Evolutionary conservation across 2,113 vertebrate species (phyloP).

Genomic region (Pelusios castaneus): DNA sequence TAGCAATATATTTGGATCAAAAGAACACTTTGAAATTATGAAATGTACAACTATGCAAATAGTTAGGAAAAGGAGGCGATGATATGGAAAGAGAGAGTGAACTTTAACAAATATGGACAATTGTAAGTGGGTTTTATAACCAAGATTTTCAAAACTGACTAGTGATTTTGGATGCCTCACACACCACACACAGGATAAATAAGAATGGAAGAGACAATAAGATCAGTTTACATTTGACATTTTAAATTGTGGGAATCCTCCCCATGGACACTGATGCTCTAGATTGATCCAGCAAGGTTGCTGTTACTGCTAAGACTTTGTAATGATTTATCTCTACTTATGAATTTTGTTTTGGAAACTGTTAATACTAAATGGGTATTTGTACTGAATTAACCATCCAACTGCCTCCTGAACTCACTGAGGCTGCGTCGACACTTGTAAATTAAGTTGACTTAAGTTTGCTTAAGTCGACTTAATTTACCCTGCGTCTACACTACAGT

Average conservation of each 20-base stretch:
- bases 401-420: neutral
- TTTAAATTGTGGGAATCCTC: neutral
- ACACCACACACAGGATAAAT: neutral
- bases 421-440: no score
- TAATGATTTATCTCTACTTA: neutral
- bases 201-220: slow-evolving; percentile 21
- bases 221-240: neutral
- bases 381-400: neutral
- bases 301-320: neutral
- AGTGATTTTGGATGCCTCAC: neutral
- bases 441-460: no score
- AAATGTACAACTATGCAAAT: neutral
- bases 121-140: neutral
- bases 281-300: neutral
- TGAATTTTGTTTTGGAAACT: neutral
- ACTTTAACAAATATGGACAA: neutral
- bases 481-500: no score
- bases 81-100: neutral
- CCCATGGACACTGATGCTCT: neutral
- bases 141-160: neutral
- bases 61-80: neutral
- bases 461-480: no score
- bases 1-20: neutral
- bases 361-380: neutral
- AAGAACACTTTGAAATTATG: neutral